Percentiles rank a stretch among this genome's conserved stretches.
Evolutionary conservation across 2,797 vertebrate species (phyloP).

Genomic region (Halcyon chelicuti): DNA sequence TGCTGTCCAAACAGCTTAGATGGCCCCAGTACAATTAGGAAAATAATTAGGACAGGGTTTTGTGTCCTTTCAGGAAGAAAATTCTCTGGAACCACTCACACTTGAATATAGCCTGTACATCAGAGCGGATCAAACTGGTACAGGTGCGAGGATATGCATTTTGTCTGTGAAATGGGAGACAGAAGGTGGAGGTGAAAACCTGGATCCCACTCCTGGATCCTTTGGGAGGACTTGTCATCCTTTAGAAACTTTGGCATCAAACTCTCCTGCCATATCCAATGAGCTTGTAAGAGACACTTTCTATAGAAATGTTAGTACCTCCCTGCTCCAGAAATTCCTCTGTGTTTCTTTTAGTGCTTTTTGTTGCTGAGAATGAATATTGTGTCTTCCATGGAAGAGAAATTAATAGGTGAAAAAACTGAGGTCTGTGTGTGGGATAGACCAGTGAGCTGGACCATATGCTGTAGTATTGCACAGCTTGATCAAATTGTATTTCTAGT

Average conservation of each 20-base stretch:
- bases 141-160: accelerated
- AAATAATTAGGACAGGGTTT: not conserved
- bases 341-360: not conserved
- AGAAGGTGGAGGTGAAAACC: not conserved
- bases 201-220: not conserved
- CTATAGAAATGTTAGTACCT: not conserved
- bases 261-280: not conserved
- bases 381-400: not conserved
- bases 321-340: not conserved
- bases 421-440: not conserved
- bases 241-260: not conserved
- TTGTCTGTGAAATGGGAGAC: not conserved
- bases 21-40: not conserved
- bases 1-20: not conserved
- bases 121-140: not conserved
- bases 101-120: not conserved
- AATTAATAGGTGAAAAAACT: not conserved
- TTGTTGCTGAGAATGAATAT: not conserved
- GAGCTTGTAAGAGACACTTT: not conserved
- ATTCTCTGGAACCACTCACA: not conserved
- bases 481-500: not conserved
- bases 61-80: not conserved
- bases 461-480: not conserved
- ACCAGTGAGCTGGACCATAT: not conserved
- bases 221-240: not conserved